These are phyloP conservation scores for Phalanger gymnotis DNA, from an alignment of 2,797 vertebrate genomes.

Conservation along the genomic window DNA sequence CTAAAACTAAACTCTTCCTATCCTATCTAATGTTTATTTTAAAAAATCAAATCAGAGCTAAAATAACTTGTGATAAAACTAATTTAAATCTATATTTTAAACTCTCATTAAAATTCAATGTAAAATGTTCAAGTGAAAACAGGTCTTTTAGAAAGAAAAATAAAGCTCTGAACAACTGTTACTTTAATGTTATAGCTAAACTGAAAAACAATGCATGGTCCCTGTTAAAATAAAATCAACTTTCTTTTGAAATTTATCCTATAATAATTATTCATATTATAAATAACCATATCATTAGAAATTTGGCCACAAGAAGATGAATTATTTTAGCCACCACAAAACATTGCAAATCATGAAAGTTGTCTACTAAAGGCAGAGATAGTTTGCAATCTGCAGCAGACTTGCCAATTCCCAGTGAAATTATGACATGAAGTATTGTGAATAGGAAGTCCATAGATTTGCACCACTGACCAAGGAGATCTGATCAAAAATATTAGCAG, in stretches of 20 bases:
- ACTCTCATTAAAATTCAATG: neutral
- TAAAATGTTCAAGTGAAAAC: neutral
- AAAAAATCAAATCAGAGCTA: neutral
- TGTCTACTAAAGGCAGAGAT: neutral
- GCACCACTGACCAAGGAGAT: neutral
- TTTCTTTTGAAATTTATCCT: neutral
- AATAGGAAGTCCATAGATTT: neutral
- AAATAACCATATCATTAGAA: neutral
- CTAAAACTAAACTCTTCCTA: neutral
- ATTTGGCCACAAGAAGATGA: neutral
- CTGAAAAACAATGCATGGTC: neutral
- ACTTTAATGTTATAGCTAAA: neutral
- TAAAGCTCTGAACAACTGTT: neutral
- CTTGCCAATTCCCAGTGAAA: neutral
- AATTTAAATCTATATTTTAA: neutral
- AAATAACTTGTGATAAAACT: neutral
- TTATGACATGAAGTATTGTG: neutral
- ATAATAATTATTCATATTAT: neutral
- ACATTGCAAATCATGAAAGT: neutral
- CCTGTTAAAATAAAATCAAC: neutral
- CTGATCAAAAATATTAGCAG: neutral
- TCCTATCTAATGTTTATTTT: neutral
- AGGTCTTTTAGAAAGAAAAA: neutral
- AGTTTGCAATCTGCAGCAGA: neutral
- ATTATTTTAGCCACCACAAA: neutral